Conservation (phyloP, 2,113 vertebrate genomes). For the Saccopteryx leptura region DNA sequence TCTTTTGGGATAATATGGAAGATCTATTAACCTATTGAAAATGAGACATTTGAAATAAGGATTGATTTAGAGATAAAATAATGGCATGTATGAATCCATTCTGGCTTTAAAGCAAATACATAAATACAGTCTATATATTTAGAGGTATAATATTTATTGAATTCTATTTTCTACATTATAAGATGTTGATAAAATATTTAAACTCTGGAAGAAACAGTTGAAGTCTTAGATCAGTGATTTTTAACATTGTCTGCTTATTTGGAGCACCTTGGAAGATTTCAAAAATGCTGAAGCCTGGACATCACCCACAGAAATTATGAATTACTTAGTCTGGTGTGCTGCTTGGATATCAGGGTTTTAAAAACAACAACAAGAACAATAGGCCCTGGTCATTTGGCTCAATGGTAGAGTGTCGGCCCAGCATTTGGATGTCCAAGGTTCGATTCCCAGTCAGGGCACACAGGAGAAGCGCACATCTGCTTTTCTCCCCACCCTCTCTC, state of each 20-base stretch:
- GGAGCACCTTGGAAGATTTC: not conserved
- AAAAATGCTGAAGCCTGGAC: not conserved
- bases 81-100: not conserved
- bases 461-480: too few relatives aligned
- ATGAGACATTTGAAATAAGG: not conserved
- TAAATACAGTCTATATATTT: not conserved
- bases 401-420: too few relatives aligned
- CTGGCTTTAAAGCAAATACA: not conserved
- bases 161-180: not conserved
- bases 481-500: too few relatives aligned
- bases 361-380: not conserved
- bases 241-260: not conserved
- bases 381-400: too few relatives aligned
- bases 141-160: not conserved
- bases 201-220: not conserved
- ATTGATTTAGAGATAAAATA: slow-evolving; percentile 24
- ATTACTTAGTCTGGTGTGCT: not conserved
- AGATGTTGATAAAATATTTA: not conserved
- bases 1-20: not conserved
- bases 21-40: not conserved
- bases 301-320: not conserved
- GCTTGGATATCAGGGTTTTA: not conserved
- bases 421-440: too few relatives aligned
- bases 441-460: too few relatives aligned
- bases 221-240: not conserved